Conservation (phyloP, 2,888 invertebrate genomes). For the Synergus umbraculus region DNA sequence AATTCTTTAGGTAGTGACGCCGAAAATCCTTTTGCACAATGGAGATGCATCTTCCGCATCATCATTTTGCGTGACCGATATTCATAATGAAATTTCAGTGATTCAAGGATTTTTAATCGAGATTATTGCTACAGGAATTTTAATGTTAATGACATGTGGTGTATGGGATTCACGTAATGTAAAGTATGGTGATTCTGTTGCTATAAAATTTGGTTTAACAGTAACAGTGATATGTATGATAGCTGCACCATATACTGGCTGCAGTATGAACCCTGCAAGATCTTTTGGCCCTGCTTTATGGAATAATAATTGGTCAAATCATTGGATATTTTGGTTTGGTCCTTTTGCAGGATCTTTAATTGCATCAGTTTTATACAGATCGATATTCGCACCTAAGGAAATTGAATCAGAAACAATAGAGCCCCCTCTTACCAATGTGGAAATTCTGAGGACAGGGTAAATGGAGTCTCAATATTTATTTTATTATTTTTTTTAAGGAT, state of each 20-base stretch:
- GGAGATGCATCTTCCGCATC: slow-evolving; percentile 63
- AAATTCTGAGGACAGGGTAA: not conserved
- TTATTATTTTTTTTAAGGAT: too few relatives aligned
- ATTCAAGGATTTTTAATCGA: slow-evolving; percentile 72
- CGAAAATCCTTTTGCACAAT: slow-evolving; percentile 58
- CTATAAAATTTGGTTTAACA: slow-evolving; percentile 85
- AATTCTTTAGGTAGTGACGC: slow-evolving; percentile 7
- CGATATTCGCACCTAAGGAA: slow-evolving; percentile 47
- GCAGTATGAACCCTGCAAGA: slow-evolving; percentile 86
- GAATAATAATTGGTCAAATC: slow-evolving; percentile 82
- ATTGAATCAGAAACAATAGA: not conserved
- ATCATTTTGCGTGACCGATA: slow-evolving; percentile 83
- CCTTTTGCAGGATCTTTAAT: slow-evolving; percentile 78
- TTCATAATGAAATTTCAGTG: slow-evolving; percentile 77
- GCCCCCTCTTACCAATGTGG: not conserved
- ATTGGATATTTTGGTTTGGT: slow-evolving; percentile 87
- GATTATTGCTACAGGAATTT: slow-evolving; percentile 80
- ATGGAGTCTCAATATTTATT: not conserved
- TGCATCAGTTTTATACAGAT: slow-evolving; percentile 77
- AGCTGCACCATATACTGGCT: slow-evolving; percentile 85
- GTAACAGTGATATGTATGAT: slow-evolving; percentile 83
- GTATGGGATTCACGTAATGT: slow-evolving; percentile 86
- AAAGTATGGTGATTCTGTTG: slow-evolving; percentile 82
- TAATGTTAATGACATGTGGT: slow-evolving; percentile 83
- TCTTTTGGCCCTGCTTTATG: slow-evolving; percentile 86